Conservation (phyloP, 2,888 invertebrate species). For the Tetrapedia diversipes region DNA sequence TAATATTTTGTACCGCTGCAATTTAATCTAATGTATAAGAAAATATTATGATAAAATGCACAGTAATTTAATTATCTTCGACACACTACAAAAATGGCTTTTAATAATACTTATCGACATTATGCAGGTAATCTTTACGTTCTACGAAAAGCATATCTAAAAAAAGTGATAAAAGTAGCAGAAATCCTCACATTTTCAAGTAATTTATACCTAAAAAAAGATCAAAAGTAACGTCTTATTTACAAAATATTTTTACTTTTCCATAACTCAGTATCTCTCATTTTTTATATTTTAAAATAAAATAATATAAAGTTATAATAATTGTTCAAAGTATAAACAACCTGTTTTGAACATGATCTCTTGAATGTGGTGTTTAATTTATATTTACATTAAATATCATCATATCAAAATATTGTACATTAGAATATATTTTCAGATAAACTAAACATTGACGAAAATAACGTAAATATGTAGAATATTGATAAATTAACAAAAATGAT, state of each 20-base stretch:
- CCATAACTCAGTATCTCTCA: background rate
- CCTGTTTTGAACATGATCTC: too few relatives aligned
- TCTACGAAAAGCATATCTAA: background rate
- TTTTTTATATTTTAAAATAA: background rate
- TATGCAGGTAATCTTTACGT: background rate
- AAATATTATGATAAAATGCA: conserved; percentile 2
- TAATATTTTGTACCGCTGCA: background rate
- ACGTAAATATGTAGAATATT: conserved; percentile 4
- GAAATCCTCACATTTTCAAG: background rate
- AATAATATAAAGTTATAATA: background rate
- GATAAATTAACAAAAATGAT: conserved; percentile 18
- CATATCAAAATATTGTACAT: background rate
- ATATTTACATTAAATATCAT: conserved; percentile 2
- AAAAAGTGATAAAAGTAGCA: background rate
- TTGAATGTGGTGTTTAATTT: background rate
- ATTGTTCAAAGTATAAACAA: background rate
- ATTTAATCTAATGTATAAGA: conserved; percentile 17
- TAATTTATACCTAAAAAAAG: background rate
- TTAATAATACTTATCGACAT: background rate
- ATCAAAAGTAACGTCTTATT: background rate
- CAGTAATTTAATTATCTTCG: conserved; percentile 1
- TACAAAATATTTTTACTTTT: background rate
- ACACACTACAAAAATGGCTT: background rate
- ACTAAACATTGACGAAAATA: background rate
- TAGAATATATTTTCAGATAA: background rate